A percentile compares a stretch with the other conserved stretches of the same genome.
Conservation (phyloP, 2,888 invertebrate genomes). For the Cartodere bifasciata region DNA sequence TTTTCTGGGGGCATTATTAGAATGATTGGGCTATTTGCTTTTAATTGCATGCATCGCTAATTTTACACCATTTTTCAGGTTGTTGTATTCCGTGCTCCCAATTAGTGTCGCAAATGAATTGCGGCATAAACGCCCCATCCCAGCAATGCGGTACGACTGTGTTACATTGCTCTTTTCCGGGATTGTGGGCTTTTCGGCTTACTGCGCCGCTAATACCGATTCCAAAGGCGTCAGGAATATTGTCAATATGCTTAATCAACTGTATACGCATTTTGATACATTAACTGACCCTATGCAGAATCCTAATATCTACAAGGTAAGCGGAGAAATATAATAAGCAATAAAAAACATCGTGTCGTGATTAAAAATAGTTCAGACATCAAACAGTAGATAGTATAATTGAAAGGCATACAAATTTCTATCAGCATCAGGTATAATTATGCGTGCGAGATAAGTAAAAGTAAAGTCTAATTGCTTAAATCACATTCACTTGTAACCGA, state of each 20-base stretch:
- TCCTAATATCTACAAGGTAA: slow-evolving; percentile 89
- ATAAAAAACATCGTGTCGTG: too few relatives aligned
- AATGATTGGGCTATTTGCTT: too few relatives aligned
- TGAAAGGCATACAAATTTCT: too few relatives aligned
- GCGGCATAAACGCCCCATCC: slow-evolving; percentile 81
- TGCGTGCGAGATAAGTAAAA: too few relatives aligned
- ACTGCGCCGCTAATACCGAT: slow-evolving; percentile 83
- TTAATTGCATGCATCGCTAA: too few relatives aligned
- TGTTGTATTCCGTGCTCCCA: slow-evolving; percentile 88
- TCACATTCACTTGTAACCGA: too few relatives aligned
- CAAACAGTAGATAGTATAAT: too few relatives aligned
- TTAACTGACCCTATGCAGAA: slow-evolving; percentile 85
- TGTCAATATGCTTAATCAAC: slow-evolving; percentile 82
- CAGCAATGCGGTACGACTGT: slow-evolving; percentile 75
- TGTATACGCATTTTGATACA: slow-evolving; percentile 89
- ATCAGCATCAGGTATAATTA: too few relatives aligned
- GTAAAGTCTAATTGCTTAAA: too few relatives aligned
- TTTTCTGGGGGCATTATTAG: too few relatives aligned
- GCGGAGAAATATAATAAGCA: too few relatives aligned
- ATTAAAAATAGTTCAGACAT: too few relatives aligned
- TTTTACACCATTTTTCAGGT: slow-evolving; percentile 40
- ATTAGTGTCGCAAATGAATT: slow-evolving; percentile 91
- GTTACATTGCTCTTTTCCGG: slow-evolving; percentile 92
- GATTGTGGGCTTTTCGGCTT: slow-evolving; percentile 81
- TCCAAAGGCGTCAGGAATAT: slow-evolving; percentile 93